Conservation (phyloP, 2,797 vertebrate genomes). For the Decapterus maruadsi region DNA sequence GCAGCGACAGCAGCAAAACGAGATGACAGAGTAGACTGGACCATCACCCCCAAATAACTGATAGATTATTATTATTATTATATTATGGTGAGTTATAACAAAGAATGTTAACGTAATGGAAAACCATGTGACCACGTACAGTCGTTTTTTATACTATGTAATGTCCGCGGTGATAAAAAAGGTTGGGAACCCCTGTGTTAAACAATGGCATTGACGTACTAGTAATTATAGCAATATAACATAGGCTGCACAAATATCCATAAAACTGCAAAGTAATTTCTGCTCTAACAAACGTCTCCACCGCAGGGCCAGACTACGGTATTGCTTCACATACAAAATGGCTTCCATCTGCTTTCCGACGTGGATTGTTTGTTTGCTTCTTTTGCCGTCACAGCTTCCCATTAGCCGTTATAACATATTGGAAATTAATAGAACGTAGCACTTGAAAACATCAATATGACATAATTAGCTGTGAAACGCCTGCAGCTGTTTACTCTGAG, state of each 20-base stretch:
- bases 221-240: not conserved
- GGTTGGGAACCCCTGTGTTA: no score
- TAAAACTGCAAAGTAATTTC: conserved; percentile 1
- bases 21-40: no score
- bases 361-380: conserved; percentile 18
- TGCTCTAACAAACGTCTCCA: not conserved
- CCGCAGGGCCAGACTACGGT: not conserved
- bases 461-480: conserved; percentile 47
- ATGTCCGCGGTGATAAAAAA: no score
- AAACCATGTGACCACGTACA: no score
- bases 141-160: no score
- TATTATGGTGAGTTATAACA: no score
- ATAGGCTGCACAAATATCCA: not conserved
- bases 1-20: no score
- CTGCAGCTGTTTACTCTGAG: conserved; percentile 44
- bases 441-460: conserved; percentile 27
- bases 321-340: not conserved
- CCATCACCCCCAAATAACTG: no score
- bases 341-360: not conserved
- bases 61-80: no score
- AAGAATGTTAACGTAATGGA: no score
- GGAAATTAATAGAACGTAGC: conserved; percentile 33
- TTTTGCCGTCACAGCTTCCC: conserved; percentile 16
- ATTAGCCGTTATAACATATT: conserved; percentile 31
- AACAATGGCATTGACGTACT: not conserved